Conservation (phyloP, 30 jellyfish, hydroid and myxozoan genomes). For the Hydractinia symbiolongicarpus region DNA sequence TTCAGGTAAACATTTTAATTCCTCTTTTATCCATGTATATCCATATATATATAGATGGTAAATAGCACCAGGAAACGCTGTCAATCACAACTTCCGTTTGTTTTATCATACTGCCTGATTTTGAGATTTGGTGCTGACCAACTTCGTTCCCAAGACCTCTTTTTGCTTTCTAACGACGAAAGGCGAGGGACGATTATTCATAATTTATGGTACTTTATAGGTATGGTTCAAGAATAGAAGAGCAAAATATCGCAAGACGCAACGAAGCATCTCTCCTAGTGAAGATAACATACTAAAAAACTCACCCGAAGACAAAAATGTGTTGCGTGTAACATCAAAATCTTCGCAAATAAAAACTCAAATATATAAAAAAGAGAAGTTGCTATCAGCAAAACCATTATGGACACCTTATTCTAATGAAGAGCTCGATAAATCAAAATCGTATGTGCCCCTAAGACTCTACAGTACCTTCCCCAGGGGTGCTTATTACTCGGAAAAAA, state of each 20-base stretch:
- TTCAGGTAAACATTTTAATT: conserved; percentile 56
- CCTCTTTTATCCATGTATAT: neutral
- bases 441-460: too few species aligned
- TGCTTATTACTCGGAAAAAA: too few species aligned
- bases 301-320: neutral
- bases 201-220: conserved; percentile 19
- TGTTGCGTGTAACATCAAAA: neutral
- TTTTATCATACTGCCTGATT: too few species aligned
- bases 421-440: too few species aligned
- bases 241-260: conserved; percentile 84
- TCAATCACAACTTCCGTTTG: too few species aligned
- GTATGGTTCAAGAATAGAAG: conserved; percentile 98
- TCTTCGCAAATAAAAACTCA: neutral
- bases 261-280: conserved; percentile 32
- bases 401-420: conserved; percentile 5
- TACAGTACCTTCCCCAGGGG: too few species aligned
- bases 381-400: neutral
- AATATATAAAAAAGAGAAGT: neutral
- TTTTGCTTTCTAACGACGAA: too few species aligned
- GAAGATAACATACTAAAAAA: neutral
- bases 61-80: neutral
- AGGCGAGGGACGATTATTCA: neutral
- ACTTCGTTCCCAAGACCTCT: neutral
- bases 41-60: neutral
- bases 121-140: neutral